Percentiles rank a stretch among this genome's conserved stretches.
phyloP scores from a whole-genome alignment of 2,113 vertebrate species.

The Phocoena phocoena region DNA sequence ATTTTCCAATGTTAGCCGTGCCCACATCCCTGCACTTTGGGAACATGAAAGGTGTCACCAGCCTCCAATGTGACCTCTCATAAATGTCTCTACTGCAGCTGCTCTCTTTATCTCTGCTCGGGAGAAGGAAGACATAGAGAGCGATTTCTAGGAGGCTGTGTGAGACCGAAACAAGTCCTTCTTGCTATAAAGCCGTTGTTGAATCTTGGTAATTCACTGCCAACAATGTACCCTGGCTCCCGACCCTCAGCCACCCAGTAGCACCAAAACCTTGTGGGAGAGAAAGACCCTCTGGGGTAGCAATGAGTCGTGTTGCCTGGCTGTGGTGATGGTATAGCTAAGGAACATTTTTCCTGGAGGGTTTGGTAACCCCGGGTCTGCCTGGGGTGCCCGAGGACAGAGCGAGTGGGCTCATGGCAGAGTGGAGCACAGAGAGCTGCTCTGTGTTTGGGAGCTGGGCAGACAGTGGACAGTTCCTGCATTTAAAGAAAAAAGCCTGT shows the following conservation, averaged over 20 bases:
- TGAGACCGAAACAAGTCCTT: not conserved
- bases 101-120: not conserved
- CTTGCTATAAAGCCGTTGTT: not conserved
- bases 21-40: not conserved
- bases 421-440: rapidly evolving
- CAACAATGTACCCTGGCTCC: not conserved
- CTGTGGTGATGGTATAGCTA: not conserved
- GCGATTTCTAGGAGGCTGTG: not conserved
- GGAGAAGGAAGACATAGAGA: not conserved
- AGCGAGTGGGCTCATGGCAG: not conserved
- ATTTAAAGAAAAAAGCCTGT: not conserved
- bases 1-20: too few relatives aligned
- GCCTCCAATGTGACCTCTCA: not conserved
- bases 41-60: rapidly evolving
- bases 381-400: not conserved
- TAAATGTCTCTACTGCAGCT: not conserved
- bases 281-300: not conserved
- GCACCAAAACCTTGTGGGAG: not conserved
- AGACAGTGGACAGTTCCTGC: not conserved
- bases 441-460: not conserved
- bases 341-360: not conserved
- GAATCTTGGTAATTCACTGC: not conserved
- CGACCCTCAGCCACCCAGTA: not conserved
- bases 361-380: too few relatives aligned
- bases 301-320: rapidly evolving